Conservation (phyloP, 2,113 vertebrate species). For the Ceyx melanurus region DNA sequence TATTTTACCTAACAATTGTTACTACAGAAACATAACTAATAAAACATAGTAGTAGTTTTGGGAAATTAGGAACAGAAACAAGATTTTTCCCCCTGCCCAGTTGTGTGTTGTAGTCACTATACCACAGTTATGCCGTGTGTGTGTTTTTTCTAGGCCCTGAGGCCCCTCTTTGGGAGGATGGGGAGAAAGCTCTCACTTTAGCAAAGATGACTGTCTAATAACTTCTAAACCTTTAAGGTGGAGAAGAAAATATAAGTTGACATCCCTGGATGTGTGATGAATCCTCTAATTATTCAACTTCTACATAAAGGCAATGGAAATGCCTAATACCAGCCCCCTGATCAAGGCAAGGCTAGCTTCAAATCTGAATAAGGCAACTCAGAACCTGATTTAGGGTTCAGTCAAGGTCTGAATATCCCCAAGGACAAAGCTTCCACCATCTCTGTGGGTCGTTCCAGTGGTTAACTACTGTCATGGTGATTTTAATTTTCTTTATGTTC, state of each 20-base stretch:
- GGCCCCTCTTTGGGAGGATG: background rate
- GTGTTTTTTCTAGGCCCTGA: background rate
- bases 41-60: background rate
- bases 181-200: background rate
- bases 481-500: background rate
- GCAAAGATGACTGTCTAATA: background rate
- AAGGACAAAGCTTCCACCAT: background rate
- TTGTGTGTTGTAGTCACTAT: background rate
- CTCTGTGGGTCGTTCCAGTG: background rate
- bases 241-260: background rate
- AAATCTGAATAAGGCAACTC: background rate
- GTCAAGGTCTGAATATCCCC: background rate
- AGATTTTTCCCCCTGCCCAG: accelerated
- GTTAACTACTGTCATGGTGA: background rate
- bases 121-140: background rate
- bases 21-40: background rate
- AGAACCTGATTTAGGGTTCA: background rate
- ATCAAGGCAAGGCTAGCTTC: background rate
- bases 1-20: background rate
- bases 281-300: background rate
- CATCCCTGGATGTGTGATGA: background rate
- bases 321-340: background rate
- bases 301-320: background rate
- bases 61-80: background rate
- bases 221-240: background rate